phyloP scores from a whole-genome alignment of 2,113 vertebrate species.

The Dicrurus megarhynchus region DNA sequence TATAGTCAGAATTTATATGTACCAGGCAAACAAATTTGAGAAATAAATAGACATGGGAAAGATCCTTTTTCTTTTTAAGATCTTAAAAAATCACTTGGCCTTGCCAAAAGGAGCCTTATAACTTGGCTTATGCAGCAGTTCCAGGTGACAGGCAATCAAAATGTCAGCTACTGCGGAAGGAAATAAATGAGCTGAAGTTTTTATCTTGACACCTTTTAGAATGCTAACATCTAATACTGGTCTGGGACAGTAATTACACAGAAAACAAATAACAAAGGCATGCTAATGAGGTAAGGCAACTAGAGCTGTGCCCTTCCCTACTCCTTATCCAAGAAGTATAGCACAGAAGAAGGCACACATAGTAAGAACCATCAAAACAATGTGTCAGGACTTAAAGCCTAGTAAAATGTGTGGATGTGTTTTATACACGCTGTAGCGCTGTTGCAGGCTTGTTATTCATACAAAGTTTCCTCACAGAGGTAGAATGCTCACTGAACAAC shows the following conservation, averaged over 20 bases:
- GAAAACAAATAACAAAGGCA: conserved; percentile 58
- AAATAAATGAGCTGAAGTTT: neutral
- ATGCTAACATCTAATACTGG: conserved; percentile 36
- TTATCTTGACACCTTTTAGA: conserved; percentile 47
- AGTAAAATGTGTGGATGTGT: conserved; percentile 32
- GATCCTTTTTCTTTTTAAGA: neutral
- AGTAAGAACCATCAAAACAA: neutral
- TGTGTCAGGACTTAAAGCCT: conserved; percentile 6
- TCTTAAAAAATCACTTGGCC: neutral
- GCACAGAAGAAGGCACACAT: neutral
- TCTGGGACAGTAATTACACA: conserved; percentile 57
- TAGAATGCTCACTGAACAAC: neutral
- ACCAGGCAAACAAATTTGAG: neutral
- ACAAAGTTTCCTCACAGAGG: neutral
- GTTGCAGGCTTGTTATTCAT: neutral
- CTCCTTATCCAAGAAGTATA: neutral
- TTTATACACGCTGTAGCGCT: neutral
- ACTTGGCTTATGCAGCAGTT: conserved; percentile 24
- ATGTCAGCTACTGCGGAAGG: neutral
- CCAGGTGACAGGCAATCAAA: conserved; percentile 41
- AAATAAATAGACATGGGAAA: neutral
- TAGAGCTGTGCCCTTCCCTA: conserved; percentile 22
- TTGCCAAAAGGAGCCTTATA: neutral
- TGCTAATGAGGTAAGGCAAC: conserved; percentile 57
- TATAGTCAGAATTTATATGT: neutral